Conservation (phyloP, 1,140 invertebrate genomes). For the Pachypeltis micranthus region DNA sequence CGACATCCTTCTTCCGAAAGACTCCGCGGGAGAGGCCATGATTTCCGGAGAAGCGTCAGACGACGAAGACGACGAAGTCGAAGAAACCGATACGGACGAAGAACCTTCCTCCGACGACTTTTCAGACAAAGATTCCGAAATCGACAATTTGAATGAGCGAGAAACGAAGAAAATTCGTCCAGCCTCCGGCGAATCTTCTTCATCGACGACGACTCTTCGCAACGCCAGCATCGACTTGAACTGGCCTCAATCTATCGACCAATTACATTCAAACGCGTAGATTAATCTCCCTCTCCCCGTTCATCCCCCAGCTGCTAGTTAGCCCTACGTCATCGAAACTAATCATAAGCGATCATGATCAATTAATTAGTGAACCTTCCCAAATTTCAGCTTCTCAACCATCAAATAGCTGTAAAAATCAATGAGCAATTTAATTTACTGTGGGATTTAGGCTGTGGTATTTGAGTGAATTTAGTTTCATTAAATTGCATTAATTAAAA, state of each 20-base stretch:
- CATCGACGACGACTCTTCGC: neutral
- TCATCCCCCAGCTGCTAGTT: neutral
- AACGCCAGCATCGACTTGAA: neutral
- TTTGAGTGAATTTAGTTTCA: neutral
- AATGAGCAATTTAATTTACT: neutral
- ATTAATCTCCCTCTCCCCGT: neutral
- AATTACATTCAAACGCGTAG: neutral
- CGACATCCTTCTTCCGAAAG: constrained; percentile 23
- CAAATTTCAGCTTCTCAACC: neutral
- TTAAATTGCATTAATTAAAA: neutral
- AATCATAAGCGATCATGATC: neutral
- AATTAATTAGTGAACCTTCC: neutral
- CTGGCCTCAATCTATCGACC: neutral
- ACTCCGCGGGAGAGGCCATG: constrained; percentile 27
- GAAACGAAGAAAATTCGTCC: neutral
- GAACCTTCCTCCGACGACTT: constrained; percentile 1
- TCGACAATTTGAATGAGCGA: neutral
- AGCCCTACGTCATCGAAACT: neutral
- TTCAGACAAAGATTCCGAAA: neutral
- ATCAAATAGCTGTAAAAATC: neutral
- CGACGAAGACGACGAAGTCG: constrained; percentile 14
- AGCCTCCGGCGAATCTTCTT: neutral
- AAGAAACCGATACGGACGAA: neutral
- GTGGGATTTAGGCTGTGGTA: constrained; percentile 3
- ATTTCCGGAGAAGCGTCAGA: constrained; percentile 27